These are phyloP conservation scores for Melanaphis sacchari DNA, from an alignment of 1,140 invertebrate species.

Conservation along the genomic window DNA sequence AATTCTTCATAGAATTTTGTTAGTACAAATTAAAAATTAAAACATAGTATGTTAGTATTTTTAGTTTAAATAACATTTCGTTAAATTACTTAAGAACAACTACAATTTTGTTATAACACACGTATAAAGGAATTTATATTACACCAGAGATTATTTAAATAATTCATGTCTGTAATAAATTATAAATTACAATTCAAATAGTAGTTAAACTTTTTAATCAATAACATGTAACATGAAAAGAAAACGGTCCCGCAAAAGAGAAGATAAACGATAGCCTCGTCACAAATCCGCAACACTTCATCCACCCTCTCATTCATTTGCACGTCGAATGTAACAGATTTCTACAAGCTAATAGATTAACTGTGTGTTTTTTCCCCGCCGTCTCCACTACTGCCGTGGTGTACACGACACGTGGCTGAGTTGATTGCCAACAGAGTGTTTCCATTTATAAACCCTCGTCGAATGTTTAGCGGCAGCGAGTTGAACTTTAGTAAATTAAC, in stretches of 20 bases:
- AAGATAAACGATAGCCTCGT: not conserved
- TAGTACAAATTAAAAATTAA: not conserved
- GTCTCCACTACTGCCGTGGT: not conserved
- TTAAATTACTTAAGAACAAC: not conserved
- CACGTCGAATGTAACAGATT: not conserved
- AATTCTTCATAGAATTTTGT: not conserved
- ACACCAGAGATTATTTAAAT: not conserved
- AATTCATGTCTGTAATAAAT: not conserved
- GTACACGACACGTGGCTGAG: not conserved
- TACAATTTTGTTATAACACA: not conserved
- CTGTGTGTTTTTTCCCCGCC: not conserved
- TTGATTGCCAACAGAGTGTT: conserved; percentile 36
- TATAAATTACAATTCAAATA: not conserved
- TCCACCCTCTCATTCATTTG: not conserved
- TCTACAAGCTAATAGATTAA: not conserved
- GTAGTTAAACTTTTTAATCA: not conserved
- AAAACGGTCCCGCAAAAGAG: not conserved
- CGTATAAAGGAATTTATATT: not conserved
- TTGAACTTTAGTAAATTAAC: conserved; percentile 50
- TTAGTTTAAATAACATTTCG: not conserved
- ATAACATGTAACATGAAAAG: not conserved
- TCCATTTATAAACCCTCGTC: conserved; percentile 28
- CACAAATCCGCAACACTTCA: not conserved
- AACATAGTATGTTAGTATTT: not conserved
- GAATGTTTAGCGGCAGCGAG: conserved; percentile 14